Evolutionary conservation across 53 echinoderm and acorn worm species (phyloP), one percentile per base, ranked within the genome.

Genomic region (Echinometra lucunter): DNA sequence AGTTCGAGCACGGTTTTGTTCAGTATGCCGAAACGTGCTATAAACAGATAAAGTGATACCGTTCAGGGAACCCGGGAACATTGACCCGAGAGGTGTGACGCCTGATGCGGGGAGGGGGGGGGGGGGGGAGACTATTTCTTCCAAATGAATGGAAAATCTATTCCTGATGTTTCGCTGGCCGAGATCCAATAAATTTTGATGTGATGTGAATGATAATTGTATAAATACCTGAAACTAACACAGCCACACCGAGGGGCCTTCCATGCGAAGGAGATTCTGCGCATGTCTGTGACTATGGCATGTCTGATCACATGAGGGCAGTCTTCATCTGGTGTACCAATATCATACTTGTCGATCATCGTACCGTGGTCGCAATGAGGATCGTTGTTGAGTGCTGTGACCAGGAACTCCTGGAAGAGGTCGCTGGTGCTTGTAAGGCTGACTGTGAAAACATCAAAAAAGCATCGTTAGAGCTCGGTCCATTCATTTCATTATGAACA

Each of bases 241-340:
- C 94, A 94, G 16, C 94, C 94, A n/a, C 94, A 94, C 85, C 82
- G 58, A 11, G 94, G 94, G 6, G 94, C 94, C 23, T 82, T 44
- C 94, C 94, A 94, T 66, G 44, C 34, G 44, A 94, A 45, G 6
- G 94, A 42, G 19, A 94, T 45, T 63, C 28, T 94, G 55, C 44
- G 38, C 85, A 60, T 94, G 85, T 94, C 94, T 6, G 85, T 40
- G 13, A 83, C 44, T 13, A 82, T 30, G 21, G 40, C 28, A 7
- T 94, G 42, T 85, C 28, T 94, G 85, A 45, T 58, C 94, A 66
- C 30, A 19, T 94, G 94, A 44, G 94, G 94, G 85, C 94, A 94
- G 82, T 9, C 85, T 83, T 83, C 45, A 28, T 94, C 66, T 45
- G 37, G 9, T 2, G 21, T 66, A 4, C 56, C 85, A 30, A 58